Base-by-base conservation (phyloP, 2,888 invertebrate species). In the Lymantria monacha region DNA sequence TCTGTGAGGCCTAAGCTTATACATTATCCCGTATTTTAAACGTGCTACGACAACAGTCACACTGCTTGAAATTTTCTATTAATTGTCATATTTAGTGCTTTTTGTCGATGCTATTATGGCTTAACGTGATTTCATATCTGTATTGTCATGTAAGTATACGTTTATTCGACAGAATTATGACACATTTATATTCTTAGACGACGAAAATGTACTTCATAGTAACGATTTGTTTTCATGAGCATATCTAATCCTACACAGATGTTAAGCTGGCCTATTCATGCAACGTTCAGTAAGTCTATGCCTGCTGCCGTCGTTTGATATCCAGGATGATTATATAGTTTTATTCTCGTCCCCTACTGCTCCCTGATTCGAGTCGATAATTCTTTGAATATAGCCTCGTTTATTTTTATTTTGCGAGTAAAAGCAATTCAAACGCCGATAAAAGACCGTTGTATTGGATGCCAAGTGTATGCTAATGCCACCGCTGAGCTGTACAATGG, bases 381-480 rank as follows among this genome's bases (percentile, higher is more conserved):
- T 67, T 69, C 63, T 65, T 63, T 61, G 65, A 75, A 78, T 79
- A 76, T 72, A 77, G 71, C 67, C 73, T 67, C 79, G 77, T 89
- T 85, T 79, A 77, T 84, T 86, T 88, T 85, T 86, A 87, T 86
- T 78, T 68, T 63, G 64, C 61, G 58, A 81, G 83, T 85, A 85
- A 86, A 87, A 83, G 74, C 79, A 67, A 83, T 87, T 77, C 75
- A 71, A 81, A 76, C 69, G 74, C 63, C 74, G 70, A 79, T 87
- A 83, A 83, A 81, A 71, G 73, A 70, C 68, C 77, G 74, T 78
- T 76, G 72, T 72, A 77, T 77, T 75, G 78, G 72, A 83, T 81
- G 80, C 75, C 77, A 86, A 86, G 85, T 85, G 78, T 87, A 87
- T 87, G 83, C 79, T 87, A 85, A 89, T 86, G 76, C 66, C 51